phyloP scores from a whole-genome alignment of 92 coral and sea anemone species.

The Heteractis magnifica region DNA sequence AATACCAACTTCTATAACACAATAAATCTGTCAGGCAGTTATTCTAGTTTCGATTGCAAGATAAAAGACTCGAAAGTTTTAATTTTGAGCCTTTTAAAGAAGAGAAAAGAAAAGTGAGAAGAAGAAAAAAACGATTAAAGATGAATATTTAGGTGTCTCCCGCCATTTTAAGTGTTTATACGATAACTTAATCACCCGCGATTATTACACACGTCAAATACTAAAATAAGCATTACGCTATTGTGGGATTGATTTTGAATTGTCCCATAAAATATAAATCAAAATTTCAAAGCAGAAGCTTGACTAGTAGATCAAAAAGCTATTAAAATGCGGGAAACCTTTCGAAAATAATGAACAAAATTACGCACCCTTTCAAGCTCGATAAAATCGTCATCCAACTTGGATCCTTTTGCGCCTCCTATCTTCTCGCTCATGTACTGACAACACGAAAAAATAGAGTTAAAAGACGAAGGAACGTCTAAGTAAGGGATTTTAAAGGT shows the following conservation, averaged over 20 bases:
- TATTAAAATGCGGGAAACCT: neutral
- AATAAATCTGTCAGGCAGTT: neutral
- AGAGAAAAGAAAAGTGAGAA: neutral
- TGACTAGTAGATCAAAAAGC: neutral
- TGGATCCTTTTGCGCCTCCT: conserved; percentile 94
- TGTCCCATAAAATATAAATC: neutral
- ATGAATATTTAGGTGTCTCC: neutral
- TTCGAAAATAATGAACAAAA: neutral
- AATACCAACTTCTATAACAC: neutral
- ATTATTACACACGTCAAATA: neutral
- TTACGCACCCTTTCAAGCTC: conserved; percentile 89
- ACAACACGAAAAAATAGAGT: conserved; percentile 19
- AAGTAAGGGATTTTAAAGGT: neutral
- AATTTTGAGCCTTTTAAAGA: neutral
- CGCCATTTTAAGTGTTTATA: neutral
- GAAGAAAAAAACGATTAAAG: neutral
- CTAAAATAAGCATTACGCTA: neutral
- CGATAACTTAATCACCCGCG: neutral
- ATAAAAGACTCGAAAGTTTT: neutral
- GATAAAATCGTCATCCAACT: conserved; percentile 84
- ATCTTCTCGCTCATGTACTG: conserved; percentile 99
- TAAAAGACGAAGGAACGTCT: conserved; percentile 13
- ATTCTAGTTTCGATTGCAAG: neutral
- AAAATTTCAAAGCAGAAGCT: neutral
- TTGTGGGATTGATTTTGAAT: neutral